phyloP scores from a whole-genome alignment of 1,140 invertebrate species.

The Archegozetes longisetosus region DNA sequence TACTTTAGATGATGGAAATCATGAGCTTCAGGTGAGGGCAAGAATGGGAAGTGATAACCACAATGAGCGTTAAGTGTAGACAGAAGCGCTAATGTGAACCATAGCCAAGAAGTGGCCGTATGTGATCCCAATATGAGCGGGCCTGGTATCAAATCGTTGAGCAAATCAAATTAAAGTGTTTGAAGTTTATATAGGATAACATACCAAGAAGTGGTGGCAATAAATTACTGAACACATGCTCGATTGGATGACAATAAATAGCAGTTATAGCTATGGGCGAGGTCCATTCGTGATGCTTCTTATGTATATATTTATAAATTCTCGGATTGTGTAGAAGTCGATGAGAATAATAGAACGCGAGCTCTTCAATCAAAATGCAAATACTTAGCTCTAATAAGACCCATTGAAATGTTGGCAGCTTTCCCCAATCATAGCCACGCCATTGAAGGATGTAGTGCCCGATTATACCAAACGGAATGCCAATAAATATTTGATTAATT shows the following conservation, averaged over 20 bases:
- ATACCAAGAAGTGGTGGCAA: slow-evolving; percentile 50
- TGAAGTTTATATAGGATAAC: neutral
- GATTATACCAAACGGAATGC: slow-evolving; percentile 41
- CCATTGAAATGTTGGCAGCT: neutral
- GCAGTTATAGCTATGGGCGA: slow-evolving; percentile 61
- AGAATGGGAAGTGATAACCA: slow-evolving; percentile 30
- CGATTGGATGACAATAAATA: slow-evolving; percentile 69
- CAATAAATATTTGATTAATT: slow-evolving; percentile 59
- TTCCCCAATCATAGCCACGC: slow-evolving; percentile 40
- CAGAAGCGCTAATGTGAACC: slow-evolving; percentile 27
- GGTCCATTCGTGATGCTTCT: slow-evolving; percentile 68
- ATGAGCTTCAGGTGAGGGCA: slow-evolving; percentile 30
- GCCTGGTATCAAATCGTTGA: neutral
- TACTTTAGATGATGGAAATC: slow-evolving; percentile 29
- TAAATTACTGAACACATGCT: slow-evolving; percentile 64
- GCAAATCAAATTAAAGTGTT: neutral
- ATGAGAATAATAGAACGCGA: slow-evolving; percentile 71
- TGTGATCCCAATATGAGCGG: slow-evolving; percentile 29
- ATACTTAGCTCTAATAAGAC: slow-evolving; percentile 10
- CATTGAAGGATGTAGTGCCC: slow-evolving; percentile 46
- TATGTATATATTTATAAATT: slow-evolving; percentile 66
- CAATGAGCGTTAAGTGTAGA: slow-evolving; percentile 30
- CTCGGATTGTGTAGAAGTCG: slow-evolving; percentile 51
- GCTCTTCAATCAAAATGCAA: slow-evolving; percentile 53
- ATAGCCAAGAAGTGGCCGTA: slow-evolving; percentile 26